A percentile compares a stretch with the other conserved stretches of the same genome.
Conservation (phyloP, 2,888 invertebrate genomes). For the Actias luna region DNA sequence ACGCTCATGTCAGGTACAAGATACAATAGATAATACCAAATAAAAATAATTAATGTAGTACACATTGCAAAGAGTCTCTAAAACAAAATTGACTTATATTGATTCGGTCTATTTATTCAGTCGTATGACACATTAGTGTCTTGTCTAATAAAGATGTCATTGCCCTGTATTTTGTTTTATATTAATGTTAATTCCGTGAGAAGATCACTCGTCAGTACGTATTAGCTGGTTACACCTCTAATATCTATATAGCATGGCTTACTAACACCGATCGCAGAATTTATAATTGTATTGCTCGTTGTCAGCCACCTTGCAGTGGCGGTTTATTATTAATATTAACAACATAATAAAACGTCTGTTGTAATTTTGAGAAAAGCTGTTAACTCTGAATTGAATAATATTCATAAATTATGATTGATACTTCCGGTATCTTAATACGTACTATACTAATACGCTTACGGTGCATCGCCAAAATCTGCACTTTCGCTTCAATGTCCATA, state of each 20-base stretch:
- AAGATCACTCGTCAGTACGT: neutral
- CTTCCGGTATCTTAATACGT: too few relatives aligned
- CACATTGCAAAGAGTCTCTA: neutral
- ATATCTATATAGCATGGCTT: neutral
- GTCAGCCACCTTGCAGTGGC: neutral
- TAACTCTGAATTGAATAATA: too few relatives aligned
- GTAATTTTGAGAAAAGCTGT: too few relatives aligned
- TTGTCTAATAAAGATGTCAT: slow-evolving; percentile 7
- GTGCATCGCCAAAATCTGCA: too few relatives aligned
- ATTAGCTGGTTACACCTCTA: neutral
- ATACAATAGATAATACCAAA: neutral
- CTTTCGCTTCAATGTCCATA: too few relatives aligned
- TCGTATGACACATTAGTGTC: slow-evolving; percentile 7
- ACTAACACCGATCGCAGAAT: neutral
- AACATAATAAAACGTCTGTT: neutral
- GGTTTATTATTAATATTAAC: neutral
- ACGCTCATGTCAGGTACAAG: too few relatives aligned
- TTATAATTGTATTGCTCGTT: neutral
- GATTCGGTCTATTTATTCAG: slow-evolving; percentile 9
- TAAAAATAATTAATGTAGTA: neutral
- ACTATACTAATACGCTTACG: too few relatives aligned
- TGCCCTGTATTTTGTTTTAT: slow-evolving; percentile 6
- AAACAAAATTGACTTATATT: neutral
- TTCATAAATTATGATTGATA: too few relatives aligned
- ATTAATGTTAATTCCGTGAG: slow-evolving; percentile 10